These are phyloP conservation scores for Girardinus metallicus DNA, from an alignment of 2,797 vertebrate species.

Conservation along the genomic window DNA sequence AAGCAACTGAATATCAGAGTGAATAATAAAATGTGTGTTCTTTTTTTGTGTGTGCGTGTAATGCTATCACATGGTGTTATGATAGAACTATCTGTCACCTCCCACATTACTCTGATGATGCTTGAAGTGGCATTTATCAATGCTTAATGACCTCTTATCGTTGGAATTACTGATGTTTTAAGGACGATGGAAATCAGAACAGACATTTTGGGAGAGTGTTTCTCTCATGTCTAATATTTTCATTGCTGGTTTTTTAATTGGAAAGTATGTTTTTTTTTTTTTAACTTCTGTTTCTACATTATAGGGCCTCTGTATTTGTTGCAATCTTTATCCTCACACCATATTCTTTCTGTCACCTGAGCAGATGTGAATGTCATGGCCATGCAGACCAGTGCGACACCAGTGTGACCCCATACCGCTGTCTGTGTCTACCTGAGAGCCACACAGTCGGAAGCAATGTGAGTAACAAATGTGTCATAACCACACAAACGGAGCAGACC, in stretches of 20 bases:
- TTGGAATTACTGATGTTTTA: not conserved
- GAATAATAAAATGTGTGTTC: not conserved
- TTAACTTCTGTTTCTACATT: not conserved
- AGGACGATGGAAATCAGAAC: not conserved
- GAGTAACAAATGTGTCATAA: constrained; percentile 67
- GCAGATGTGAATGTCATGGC: constrained; percentile 91
- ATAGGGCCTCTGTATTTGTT: not conserved
- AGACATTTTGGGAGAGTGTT: not conserved
- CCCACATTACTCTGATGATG: not conserved
- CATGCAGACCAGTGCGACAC: constrained; percentile 87
- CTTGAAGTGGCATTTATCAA: constrained; percentile 1
- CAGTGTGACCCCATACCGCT: constrained; percentile 81
- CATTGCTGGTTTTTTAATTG: not conserved
- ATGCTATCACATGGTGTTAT: not conserved
- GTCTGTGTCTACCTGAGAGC: constrained; percentile 86
- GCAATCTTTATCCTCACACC: not conserved
- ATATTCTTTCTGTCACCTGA: constrained; percentile 27
- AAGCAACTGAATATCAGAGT: not conserved
- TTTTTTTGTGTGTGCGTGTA: no score
- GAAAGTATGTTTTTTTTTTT: not conserved
- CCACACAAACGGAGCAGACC: not conserved
- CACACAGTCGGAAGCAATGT: constrained; percentile 89
- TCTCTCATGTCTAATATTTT: not conserved
- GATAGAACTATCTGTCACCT: not conserved
- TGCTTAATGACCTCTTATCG: not conserved